These are phyloP conservation scores for Platichthys stellatus DNA, from an alignment of 2,113 vertebrate species.

Conservation along the genomic window DNA sequence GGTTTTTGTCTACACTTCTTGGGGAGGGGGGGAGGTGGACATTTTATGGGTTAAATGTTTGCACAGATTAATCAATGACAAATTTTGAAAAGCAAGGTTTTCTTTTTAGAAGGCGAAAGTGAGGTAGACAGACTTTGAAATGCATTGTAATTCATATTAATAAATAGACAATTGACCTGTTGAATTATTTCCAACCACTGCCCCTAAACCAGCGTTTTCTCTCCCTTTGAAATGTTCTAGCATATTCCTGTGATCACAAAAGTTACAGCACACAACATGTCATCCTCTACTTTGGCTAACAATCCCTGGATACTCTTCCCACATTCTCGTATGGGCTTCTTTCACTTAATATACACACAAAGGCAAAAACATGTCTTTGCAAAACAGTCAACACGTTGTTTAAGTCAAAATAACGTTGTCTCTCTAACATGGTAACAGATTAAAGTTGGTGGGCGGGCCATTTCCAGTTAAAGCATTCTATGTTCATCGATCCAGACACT, in stretches of 20 bases:
- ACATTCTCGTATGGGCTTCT: slow-evolving; percentile 73
- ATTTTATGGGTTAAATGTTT: slow-evolving; percentile 63
- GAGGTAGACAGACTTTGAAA: slow-evolving; percentile 84
- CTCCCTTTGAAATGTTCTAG: slow-evolving; percentile 79
- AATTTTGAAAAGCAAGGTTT: slow-evolving; percentile 66
- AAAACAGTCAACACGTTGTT: slow-evolving; percentile 63
- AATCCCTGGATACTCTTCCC: slow-evolving; percentile 78
- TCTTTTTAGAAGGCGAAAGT: slow-evolving; percentile 76
- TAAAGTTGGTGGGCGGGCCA: slow-evolving; percentile 68
- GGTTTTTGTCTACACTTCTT: slow-evolving; percentile 67
- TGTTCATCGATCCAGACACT: slow-evolving; percentile 71
- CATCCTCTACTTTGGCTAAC: slow-evolving; percentile 83
- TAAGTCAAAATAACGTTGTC: slow-evolving; percentile 66
- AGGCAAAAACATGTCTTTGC: slow-evolving; percentile 67
- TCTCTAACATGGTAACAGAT: slow-evolving; percentile 68
- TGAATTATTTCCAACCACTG: slow-evolving; percentile 77
- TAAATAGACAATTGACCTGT: slow-evolving; percentile 79
- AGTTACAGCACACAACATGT: slow-evolving; percentile 79
- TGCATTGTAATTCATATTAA: slow-evolving; percentile 78
- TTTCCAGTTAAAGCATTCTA: slow-evolving; percentile 80
- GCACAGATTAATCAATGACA: slow-evolving; percentile 65
- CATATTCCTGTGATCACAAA: slow-evolving; percentile 78
- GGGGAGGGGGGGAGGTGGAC: slow-evolving; percentile 9
- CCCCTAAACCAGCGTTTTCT: slow-evolving; percentile 67
- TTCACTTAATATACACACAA: slow-evolving; percentile 78